Percentiles rank a stretch among this genome's conserved stretches.
These are phyloP conservation scores for Kryptolebias marmoratus DNA, from an alignment of 2,113 vertebrate genomes.

Conservation along the genomic window DNA sequence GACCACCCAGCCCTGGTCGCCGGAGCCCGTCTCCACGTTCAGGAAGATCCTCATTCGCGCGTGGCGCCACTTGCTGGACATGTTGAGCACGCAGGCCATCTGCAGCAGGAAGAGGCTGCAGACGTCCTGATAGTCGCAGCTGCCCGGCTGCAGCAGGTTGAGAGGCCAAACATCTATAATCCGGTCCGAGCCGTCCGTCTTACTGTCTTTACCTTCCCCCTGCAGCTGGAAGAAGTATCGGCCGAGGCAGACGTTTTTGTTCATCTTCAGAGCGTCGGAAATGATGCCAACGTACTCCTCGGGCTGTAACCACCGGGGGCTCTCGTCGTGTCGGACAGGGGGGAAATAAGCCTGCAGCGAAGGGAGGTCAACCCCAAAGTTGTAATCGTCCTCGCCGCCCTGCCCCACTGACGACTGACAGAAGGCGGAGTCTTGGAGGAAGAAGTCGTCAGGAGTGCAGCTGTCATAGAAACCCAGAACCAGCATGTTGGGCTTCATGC, in stretches of 20 bases:
- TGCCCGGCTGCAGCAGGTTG: slow-evolving; percentile 84
- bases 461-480: slow-evolving; percentile 91
- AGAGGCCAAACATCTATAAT: slow-evolving; percentile 92
- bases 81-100: slow-evolving; percentile 93
- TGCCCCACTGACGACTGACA: slow-evolving; percentile 59
- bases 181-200: slow-evolving; percentile 61
- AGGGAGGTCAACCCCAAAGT: slow-evolving; percentile 85
- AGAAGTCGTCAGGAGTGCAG: slow-evolving; percentile 87
- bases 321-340: slow-evolving; percentile 83
- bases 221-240: slow-evolving; percentile 84
- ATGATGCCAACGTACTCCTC: slow-evolving; percentile 90
- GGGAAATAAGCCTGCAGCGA: slow-evolving; percentile 89
- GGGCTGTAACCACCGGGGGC: slow-evolving; percentile 80
- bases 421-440: slow-evolving; percentile 87
- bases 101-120: slow-evolving; percentile 92
- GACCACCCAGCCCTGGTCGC: slow-evolving; percentile 83
- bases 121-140: slow-evolving; percentile 83
- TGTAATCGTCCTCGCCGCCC: slow-evolving; percentile 72
- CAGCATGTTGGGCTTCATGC: slow-evolving; percentile 93
- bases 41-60: slow-evolving; percentile 90
- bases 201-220: slow-evolving; percentile 67
- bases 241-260: slow-evolving; percentile 89
- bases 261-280: slow-evolving; percentile 91
- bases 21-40: slow-evolving; percentile 83
- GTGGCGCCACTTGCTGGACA: slow-evolving; percentile 88